These are phyloP conservation scores for Drosophila testacea DNA, from an alignment of 2,888 invertebrate genomes.

Conservation along the genomic window DNA sequence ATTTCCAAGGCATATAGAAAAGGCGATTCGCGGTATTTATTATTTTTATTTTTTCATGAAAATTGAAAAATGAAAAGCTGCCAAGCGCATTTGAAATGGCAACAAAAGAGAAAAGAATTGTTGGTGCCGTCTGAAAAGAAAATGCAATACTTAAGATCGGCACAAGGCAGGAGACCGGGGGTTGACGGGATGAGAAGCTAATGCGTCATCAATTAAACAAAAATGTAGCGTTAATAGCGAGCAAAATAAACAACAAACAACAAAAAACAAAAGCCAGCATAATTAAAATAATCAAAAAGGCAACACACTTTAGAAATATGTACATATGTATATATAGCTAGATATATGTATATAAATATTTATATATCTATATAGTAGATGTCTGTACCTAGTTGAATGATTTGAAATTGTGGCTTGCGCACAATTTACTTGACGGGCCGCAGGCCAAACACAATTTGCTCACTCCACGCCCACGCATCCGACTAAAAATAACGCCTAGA, in stretches of 20 bases:
- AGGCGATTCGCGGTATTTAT: conserved; percentile 22
- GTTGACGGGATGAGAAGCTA: conserved; percentile 9
- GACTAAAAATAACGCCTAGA: conserved; percentile 65
- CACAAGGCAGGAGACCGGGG: not conserved
- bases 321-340: not conserved
- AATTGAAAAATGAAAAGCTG: conserved; percentile 35
- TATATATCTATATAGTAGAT: conserved; percentile 16
- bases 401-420: conserved; percentile 49
- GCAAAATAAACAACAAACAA: conserved; percentile 30
- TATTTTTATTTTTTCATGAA: conserved; percentile 40
- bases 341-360: not conserved
- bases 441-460: conserved; percentile 57
- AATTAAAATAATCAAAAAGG: conserved; percentile 64
- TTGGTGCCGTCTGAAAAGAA: conserved; percentile 80
- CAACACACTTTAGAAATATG: conserved; percentile 3
- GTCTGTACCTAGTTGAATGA: conserved; percentile 36
- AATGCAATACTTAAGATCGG: conserved; percentile 42
- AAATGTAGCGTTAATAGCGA: conserved; percentile 73
- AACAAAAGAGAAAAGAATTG: conserved; percentile 58
- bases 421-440: conserved; percentile 65
- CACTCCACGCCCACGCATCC: conserved; percentile 65
- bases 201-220: conserved; percentile 79
- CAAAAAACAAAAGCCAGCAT: conserved; percentile 33
- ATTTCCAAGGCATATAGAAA: not conserved
- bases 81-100: conserved; percentile 58